Evolutionary conservation across 1,140 invertebrate genomes (phyloP).

Genomic region (Drosophila asahinai): DNA sequence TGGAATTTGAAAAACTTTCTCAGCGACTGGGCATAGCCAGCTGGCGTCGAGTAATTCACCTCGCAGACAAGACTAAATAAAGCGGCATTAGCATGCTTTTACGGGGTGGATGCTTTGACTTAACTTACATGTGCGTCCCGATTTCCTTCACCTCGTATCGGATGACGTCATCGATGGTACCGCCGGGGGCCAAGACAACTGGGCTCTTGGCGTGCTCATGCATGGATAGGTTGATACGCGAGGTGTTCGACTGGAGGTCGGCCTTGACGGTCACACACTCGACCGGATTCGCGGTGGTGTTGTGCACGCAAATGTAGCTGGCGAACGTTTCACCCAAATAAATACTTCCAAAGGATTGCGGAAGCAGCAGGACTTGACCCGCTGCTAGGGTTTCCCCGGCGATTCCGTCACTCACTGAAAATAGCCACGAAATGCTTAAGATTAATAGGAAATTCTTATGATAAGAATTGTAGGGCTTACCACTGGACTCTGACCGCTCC

Average conservation of each 20-base stretch:
- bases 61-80: conserved; percentile 95
- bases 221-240: conserved; percentile 91
- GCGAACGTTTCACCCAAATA: conserved; percentile 98
- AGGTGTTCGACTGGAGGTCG: conserved; percentile 96
- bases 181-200: conserved; percentile 90
- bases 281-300: conserved; percentile 94
- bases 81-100: not conserved
- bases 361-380: conserved; percentile 95
- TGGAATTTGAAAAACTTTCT: conserved; percentile 99
- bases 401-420: conserved; percentile 40
- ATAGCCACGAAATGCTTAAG: not conserved
- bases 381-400: conserved; percentile 90
- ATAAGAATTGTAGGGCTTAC: not conserved
- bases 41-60: conserved; percentile 93
- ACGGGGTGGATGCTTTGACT: not conserved
- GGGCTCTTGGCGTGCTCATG: conserved; percentile 87
- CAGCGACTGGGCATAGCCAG: conserved; percentile 91
- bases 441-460: not conserved
- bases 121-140: conserved; percentile 95
- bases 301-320: conserved; percentile 98
- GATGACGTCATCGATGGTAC: conserved; percentile 97
- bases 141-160: conserved; percentile 99
- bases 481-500: conserved; percentile 15
- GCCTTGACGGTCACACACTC: conserved; percentile 94
- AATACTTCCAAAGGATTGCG: conserved; percentile 96